Percentiles rank a stretch among this genome's conserved stretches.
Conservation (phyloP, 2,113 vertebrate species). For the Cyanocitta stelleri region DNA sequence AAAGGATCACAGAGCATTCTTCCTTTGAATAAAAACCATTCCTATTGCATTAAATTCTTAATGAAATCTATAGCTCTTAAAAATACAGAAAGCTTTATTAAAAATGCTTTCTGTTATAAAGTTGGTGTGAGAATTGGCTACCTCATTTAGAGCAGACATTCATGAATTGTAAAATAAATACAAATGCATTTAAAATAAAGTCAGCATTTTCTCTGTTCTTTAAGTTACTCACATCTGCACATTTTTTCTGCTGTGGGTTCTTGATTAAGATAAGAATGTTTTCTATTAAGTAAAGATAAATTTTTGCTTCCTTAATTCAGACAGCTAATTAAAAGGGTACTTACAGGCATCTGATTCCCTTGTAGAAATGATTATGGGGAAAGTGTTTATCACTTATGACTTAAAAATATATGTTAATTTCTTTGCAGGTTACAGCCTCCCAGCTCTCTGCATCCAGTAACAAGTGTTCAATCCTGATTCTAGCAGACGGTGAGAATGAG, state of each 20-base stretch:
- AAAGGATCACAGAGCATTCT: background rate
- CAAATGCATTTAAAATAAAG: background rate
- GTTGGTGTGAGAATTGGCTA: background rate
- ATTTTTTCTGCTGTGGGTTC: background rate
- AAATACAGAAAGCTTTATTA: background rate
- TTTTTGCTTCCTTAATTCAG: background rate
- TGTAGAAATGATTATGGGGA: background rate
- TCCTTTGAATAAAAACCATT: background rate
- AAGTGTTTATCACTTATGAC: background rate
- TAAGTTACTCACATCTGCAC: background rate
- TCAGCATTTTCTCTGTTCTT: background rate
- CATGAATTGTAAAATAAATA: background rate
- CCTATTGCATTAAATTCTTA: background rate
- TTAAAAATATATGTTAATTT: background rate
- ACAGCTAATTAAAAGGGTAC: background rate
- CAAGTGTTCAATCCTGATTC: conserved; percentile 92
- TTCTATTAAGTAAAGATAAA: background rate
- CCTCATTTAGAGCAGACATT: background rate
- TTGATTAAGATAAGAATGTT: background rate
- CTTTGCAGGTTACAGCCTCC: conserved; percentile 89
- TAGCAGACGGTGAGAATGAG: conserved; percentile 93
- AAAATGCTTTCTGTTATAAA: background rate
- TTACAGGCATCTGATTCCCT: background rate
- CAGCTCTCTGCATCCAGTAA: conserved; percentile 87
- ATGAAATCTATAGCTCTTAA: background rate